Percentiles rank a stretch among this genome's conserved stretches.
Evolutionary conservation across 2,888 invertebrate genomes (phyloP).

Genomic region (Reticulitermes lucifugus): DNA sequence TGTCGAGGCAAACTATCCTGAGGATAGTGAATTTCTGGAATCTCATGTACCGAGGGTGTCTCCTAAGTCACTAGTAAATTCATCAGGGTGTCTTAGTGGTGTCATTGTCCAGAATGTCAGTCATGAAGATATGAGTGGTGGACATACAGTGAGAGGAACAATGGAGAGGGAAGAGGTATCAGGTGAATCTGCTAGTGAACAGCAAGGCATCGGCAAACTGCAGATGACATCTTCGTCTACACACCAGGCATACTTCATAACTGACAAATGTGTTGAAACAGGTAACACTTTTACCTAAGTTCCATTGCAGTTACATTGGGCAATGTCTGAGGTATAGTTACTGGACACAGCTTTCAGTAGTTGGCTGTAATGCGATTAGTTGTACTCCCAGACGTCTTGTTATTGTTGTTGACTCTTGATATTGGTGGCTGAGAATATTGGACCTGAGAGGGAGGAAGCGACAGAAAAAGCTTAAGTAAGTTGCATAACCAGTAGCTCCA

Average conservation of each 20-base stretch:
- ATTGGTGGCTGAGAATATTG: no score
- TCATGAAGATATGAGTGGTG: background rate
- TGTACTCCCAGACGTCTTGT: no score
- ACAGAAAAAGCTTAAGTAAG: no score
- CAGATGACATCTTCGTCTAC: background rate
- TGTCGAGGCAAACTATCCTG: slow-evolving; percentile 70
- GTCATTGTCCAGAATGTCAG: background rate
- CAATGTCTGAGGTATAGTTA: no score
- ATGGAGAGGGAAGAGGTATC: background rate
- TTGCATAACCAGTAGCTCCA: no score
- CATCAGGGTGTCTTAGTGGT: background rate
- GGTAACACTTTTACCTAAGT: background rate
- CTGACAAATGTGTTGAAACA: slow-evolving; percentile 18
- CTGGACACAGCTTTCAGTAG: no score
- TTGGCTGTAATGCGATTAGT: no score
- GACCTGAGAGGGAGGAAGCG: no score
- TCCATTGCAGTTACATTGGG: no score
- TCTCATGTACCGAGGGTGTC: background rate
- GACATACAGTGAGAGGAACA: background rate
- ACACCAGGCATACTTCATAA: background rate
- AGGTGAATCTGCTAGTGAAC: slow-evolving; percentile 4
- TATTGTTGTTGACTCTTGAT: no score
- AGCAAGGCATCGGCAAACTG: background rate
- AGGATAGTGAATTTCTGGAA: slow-evolving; percentile 61
- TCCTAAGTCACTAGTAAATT: background rate